A percentile compares a stretch with the other conserved stretches of the same genome.
Evolutionary conservation across 2,888 invertebrate genomes (phyloP).

Genomic region (Drosophila imparisetae): DNA sequence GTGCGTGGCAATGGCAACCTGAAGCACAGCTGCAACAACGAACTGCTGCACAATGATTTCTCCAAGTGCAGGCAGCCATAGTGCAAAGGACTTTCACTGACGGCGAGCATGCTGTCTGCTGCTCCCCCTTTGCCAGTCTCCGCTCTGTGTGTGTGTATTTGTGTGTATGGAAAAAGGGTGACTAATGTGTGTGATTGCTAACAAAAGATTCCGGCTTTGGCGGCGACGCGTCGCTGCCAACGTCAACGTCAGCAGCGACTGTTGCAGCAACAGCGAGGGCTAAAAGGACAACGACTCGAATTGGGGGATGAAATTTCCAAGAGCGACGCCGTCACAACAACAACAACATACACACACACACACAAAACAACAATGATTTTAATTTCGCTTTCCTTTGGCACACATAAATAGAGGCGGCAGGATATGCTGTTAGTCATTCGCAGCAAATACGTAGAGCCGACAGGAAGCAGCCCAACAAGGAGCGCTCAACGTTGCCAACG

Average conservation of each 20-base stretch:
- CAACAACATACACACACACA: neutral
- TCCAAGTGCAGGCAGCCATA: conserved; percentile 71
- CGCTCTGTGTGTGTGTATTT: conserved; percentile 19
- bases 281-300: conserved; percentile 82
- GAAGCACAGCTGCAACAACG: conserved; percentile 56
- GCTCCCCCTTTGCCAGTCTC: conserved; percentile 44
- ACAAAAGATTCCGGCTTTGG: conserved; percentile 82
- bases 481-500: conserved; percentile 64
- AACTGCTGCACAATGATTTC: conserved; percentile 59
- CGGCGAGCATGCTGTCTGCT: conserved; percentile 49
- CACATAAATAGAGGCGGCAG: conserved; percentile 84
- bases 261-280: conserved; percentile 54
- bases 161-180: conserved; percentile 81
- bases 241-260: conserved; percentile 29
- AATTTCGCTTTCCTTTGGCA: conserved; percentile 82
- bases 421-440: conserved; percentile 84
- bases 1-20: conserved; percentile 42
- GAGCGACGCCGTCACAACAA: conserved; percentile 63
- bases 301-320: conserved; percentile 80
- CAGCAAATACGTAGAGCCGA: conserved; percentile 83
- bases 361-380: conserved; percentile 69
- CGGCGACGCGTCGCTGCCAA: conserved; percentile 39
- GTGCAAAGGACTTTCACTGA: conserved; percentile 83
- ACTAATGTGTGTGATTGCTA: conserved; percentile 84
- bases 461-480: conserved; percentile 71